Evolutionary conservation across 2,113 vertebrate genomes (phyloP), one percentile per base, ranked within the genome.

Genomic region (Lonchura striata): DNA sequence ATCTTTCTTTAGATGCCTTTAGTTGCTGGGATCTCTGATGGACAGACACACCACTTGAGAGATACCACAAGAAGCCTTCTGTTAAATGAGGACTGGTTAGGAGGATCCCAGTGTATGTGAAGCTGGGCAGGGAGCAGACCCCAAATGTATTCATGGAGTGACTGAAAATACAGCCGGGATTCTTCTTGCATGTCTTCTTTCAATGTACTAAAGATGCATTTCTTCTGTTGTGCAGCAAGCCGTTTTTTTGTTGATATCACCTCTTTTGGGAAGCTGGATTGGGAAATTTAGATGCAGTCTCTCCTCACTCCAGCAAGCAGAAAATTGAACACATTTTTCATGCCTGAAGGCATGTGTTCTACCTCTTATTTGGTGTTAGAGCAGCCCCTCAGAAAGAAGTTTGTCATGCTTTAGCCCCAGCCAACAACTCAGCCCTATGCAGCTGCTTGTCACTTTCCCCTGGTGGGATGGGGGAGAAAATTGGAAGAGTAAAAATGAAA

Each of bases 181-280:
- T 37, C 11, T 83, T 71, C 57, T 68, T 80, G 17, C 18, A 0
- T 44, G 11, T 57, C 44, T 76, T 35, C 22, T 79, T 75, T 42
- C 44, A 50, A 0, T 0, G 0, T 79, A 41, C 9, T 42, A 30
- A 46, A 24, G 22, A 8, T 56, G 27, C 8, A 12, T 37, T 61
- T 65, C 17, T n/a, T 28, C 28, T 47, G 41, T 65, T 23, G 54
- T 69, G n/a, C 16, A 82, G 12, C 35, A 37, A 82, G 25, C 20
- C 2, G 3, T 19, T 85, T 66, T 66, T 75, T 42, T 7, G 33
- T 76, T 75, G 23, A 19, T 90, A 68, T 1, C 1, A 1, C 35
- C 23, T 85, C 27, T 72, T 68, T 31, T 60, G 33, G 68, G 35
- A 82, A 30, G 21, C 1, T 0, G 11, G 31, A 91, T 68, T 60